Conservation (phyloP, 2,113 vertebrate species). For the Gracilinanus agilis region DNA sequence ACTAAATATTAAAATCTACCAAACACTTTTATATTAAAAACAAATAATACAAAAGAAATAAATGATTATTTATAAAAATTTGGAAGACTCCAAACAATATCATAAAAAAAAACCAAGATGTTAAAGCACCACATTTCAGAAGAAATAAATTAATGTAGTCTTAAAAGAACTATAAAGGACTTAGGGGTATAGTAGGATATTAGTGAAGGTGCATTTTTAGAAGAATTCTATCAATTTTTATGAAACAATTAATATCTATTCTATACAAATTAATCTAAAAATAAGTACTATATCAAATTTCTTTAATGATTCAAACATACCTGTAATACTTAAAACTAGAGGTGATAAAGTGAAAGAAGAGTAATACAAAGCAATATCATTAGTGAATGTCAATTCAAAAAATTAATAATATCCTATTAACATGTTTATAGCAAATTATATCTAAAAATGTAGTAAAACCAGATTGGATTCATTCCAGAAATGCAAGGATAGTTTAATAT, state of each 20-base stretch:
- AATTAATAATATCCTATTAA: neutral
- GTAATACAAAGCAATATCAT: neutral
- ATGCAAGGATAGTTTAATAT: neutral
- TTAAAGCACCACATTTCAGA: neutral
- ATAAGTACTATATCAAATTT: neutral
- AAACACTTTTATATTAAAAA: too few species aligned
- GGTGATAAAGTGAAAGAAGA: neutral
- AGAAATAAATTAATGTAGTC: neutral
- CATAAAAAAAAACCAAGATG: neutral
- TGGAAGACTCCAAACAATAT: neutral
- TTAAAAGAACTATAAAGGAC: neutral
- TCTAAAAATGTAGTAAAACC: neutral
- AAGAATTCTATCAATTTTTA: neutral
- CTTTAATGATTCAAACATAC: neutral
- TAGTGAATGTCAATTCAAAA: neutral
- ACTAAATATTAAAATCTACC: neutral
- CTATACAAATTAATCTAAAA: neutral
- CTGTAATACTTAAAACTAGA: neutral
- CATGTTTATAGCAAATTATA: neutral
- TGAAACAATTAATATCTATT: neutral
- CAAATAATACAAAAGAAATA: neutral
- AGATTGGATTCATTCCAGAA: neutral
- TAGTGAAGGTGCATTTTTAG: neutral
- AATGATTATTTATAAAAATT: neutral
- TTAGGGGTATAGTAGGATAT: neutral